Conservation (phyloP, 2,797 vertebrate species). For the Botia almorhae region DNA sequence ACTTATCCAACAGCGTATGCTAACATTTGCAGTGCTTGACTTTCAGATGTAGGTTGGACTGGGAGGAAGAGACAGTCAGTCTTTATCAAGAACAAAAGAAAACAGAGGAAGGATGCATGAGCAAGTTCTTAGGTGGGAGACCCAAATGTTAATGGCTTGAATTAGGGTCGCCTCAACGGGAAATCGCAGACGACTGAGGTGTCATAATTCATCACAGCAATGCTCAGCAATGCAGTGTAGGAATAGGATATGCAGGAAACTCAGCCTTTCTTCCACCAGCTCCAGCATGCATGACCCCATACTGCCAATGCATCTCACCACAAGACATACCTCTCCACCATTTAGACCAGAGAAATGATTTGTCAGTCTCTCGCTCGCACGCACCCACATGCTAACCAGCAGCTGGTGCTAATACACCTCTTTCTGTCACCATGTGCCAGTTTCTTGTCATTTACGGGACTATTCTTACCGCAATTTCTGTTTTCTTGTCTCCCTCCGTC, state of each 20-base stretch:
- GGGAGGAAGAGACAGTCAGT: background rate
- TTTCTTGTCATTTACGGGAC: constrained; percentile 48
- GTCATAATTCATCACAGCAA: constrained; percentile 58
- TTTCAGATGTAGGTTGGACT: constrained; percentile 24
- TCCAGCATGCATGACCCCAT: constrained; percentile 55
- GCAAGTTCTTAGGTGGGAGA: constrained; percentile 63
- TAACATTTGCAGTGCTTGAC: constrained; percentile 20
- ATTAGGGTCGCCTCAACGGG: constrained; percentile 56
- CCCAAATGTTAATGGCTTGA: constrained; percentile 52
- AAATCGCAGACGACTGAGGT: constrained; percentile 47
- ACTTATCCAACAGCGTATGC: constrained; percentile 22
- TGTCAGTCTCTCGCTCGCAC: constrained; percentile 57
- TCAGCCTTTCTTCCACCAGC: constrained; percentile 40
- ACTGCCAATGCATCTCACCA: constrained; percentile 59
- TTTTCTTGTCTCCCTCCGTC: constrained; percentile 23
- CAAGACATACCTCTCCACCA: constrained; percentile 55
- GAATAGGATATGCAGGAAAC: constrained; percentile 56
- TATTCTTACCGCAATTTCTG: constrained; percentile 52
- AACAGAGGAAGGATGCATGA: constrained; percentile 59
- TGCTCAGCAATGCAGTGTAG: constrained; percentile 54
- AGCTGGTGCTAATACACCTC: constrained; percentile 47
- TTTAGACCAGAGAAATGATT: constrained; percentile 55
- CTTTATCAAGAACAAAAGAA: constrained; percentile 24
- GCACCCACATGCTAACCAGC: constrained; percentile 45
- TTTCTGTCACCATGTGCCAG: constrained; percentile 64